Base-by-base conservation (phyloP, 1,140 invertebrate genomes). In the Bombus affinis region DNA sequence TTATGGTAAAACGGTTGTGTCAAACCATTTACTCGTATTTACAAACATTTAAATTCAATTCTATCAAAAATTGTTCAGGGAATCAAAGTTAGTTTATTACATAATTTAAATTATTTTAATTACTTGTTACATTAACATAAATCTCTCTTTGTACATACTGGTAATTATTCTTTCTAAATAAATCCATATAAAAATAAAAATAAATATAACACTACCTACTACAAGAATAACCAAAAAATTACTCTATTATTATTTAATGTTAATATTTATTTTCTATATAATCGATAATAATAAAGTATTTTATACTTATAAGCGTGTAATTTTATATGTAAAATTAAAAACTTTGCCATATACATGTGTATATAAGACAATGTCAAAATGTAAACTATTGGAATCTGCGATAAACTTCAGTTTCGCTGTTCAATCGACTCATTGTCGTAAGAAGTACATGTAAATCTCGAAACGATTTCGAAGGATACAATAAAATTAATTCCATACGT, bases 31-130 rank as follows among this genome's bases (percentile, higher is more conserved):
- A 70, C 39, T 44, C 62, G n/a, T 25, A n/a, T 37, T 44, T 59
- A 44, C 28, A 78, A n/a, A 83, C 72, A 22, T 91, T 91, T 79
- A 83, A 90, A 66, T 18, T 13, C 4, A 90, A 90, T 28, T 90
- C 89, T 62, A 39, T 83, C 25, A 85, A 39, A 86, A 83, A 68
- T 53, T 86, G 72, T 81, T 90, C 57, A 39, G 13, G 10, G 74
- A 37, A 81, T 80, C 28, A n/a, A 62, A 62, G 59, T 18, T 25
- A n/a, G 22, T 75, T 75, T 32, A 65, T 44, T n/a, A 12, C 5
- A 53, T 68, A 70, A 47, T 15, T 65, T 82, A 88, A 76, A 72
- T 86, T 87, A 77, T 86, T 84, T 39, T 25, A 79, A 5, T 74
- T 65, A 65, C 10, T 47, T 53, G 28, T 53, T 66, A 47, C 12